Conservation (phyloP, 2,888 invertebrate species). For the Plebejus anna region DNA sequence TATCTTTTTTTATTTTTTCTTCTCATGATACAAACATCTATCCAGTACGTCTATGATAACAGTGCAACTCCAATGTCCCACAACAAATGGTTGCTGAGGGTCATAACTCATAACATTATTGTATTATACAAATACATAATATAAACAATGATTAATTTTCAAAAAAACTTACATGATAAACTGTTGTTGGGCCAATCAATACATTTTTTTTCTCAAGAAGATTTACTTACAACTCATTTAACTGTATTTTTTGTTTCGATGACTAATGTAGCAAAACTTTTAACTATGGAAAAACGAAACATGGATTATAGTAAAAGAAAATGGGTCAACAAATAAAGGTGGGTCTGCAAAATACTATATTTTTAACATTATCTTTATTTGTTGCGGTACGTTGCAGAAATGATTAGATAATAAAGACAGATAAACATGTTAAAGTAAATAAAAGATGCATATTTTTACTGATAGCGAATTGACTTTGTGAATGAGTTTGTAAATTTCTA, state of each 20-base stretch:
- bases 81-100: too few relatives aligned
- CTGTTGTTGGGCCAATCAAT: too few relatives aligned
- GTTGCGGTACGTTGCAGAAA: conserved; percentile 65
- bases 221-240: too few relatives aligned
- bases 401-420: conserved; percentile 67
- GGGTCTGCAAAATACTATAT: conserved; percentile 68
- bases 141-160: too few relatives aligned
- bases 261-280: not conserved
- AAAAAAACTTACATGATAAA: too few relatives aligned
- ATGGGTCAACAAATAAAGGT: conserved; percentile 74
- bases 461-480: conserved; percentile 48
- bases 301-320: conserved; percentile 55
- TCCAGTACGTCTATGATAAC: too few relatives aligned
- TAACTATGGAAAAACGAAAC: conserved; percentile 43
- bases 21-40: too few relatives aligned
- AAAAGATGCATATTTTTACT: conserved; percentile 69
- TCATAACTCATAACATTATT: too few relatives aligned
- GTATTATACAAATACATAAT: too few relatives aligned
- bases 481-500: conserved; percentile 30
- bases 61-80: too few relatives aligned
- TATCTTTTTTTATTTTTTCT: too few relatives aligned
- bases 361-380: conserved; percentile 60
- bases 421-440: conserved; percentile 69
- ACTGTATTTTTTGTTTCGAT: not conserved
- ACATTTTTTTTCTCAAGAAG: too few relatives aligned